Percentiles rank a stretch among this genome's conserved stretches.
Conservation (phyloP, 2,888 invertebrate species). For the Pandemis corylana region DNA sequence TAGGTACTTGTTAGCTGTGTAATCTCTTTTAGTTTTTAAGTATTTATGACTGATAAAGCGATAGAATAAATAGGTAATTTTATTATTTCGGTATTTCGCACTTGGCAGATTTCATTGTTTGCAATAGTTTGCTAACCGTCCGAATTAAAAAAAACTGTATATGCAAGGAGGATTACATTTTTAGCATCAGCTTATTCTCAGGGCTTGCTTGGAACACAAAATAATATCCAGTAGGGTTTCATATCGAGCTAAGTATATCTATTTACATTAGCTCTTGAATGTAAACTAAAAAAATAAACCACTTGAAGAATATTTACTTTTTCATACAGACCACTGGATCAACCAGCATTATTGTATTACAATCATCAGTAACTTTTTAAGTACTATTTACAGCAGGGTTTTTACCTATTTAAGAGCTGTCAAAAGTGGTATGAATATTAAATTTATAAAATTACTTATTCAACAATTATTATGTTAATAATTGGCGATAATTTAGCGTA, state of each 20-base stretch:
- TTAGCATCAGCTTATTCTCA: conserved; percentile 12
- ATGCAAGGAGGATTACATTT: conserved; percentile 10
- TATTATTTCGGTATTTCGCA: conserved; percentile 11
- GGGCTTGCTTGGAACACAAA: neutral
- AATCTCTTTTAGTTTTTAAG: conserved; percentile 14
- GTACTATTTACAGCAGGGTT: neutral
- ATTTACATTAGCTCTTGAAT: neutral
- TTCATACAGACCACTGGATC: neutral
- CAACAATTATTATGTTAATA: conserved; percentile 31
- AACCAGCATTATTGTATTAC: neutral
- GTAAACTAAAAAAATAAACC: neutral
- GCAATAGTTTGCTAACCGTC: conserved; percentile 36
- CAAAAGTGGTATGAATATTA: conserved; percentile 15
- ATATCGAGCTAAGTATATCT: neutral
- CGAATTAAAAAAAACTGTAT: conserved; percentile 18
- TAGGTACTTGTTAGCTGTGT: conserved; percentile 22
- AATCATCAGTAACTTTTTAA: neutral
- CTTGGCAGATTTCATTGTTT: conserved; percentile 17
- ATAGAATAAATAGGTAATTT: conserved; percentile 6
- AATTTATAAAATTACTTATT: conserved; percentile 10
- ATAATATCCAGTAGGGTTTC: neutral
- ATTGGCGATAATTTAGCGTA: conserved; percentile 42
- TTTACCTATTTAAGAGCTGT: neutral
- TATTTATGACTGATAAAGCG: conserved; percentile 33
- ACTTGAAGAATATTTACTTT: neutral